Evolutionary conservation across 2,113 vertebrate species (phyloP).

Genomic region (Microtus ochrogaster): DNA sequence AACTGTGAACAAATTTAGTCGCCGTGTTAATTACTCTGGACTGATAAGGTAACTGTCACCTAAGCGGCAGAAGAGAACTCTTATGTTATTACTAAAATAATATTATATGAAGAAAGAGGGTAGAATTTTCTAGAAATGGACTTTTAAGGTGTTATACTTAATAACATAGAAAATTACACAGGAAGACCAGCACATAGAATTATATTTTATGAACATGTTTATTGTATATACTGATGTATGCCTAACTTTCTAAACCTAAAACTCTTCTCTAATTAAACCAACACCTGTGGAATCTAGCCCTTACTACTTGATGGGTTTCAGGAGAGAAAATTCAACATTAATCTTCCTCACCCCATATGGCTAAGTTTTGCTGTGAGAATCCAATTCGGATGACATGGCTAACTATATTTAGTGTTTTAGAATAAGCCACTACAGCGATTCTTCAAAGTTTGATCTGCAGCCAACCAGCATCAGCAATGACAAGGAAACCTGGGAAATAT

Average conservation of each 20-base stretch:
- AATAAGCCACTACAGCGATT: neutral
- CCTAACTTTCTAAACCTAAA: slow-evolving; percentile 5
- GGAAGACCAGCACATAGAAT: neutral
- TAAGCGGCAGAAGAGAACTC: neutral
- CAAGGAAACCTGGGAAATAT: neutral
- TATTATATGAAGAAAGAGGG: neutral
- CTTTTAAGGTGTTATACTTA: neutral
- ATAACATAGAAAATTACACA: neutral
- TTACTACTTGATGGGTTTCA: neutral
- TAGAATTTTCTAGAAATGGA: neutral
- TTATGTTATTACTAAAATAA: neutral
- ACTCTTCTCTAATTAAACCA: neutral
- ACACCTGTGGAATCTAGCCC: neutral
- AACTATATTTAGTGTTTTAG: neutral
- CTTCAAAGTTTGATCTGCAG: neutral
- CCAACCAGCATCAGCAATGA: neutral
- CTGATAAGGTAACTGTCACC: neutral
- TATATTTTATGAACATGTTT: neutral
- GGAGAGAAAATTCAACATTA: neutral
- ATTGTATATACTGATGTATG: neutral
- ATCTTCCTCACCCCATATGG: neutral
- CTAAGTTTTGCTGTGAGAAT: neutral
- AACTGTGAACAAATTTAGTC: slow-evolving; percentile 31
- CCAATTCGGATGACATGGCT: neutral
- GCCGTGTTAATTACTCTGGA: slow-evolving; percentile 14